Conservation (phyloP, 2,888 invertebrate genomes). For the Aelia acuminata region DNA sequence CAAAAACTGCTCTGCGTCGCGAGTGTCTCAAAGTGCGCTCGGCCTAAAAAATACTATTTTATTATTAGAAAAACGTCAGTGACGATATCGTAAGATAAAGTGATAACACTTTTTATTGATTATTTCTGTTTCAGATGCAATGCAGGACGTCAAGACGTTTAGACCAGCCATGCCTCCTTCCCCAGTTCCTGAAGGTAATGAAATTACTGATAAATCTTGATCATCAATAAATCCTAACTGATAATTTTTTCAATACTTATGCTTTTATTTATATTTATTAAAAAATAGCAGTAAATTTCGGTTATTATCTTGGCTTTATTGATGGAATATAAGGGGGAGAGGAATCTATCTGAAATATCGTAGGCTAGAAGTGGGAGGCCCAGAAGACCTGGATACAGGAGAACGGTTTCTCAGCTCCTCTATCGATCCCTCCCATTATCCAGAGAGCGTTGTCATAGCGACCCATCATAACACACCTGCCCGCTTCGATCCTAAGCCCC, state of each 20-base stretch:
- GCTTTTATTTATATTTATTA: no score
- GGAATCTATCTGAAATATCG: not conserved
- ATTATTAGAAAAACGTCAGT: no score
- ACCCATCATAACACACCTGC: constrained; percentile 43
- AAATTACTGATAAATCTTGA: no score
- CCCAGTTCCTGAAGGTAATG: constrained; percentile 11
- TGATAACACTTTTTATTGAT: no score
- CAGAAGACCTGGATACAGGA: not conserved
- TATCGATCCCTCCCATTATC: constrained; percentile 20
- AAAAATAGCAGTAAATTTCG: no score
- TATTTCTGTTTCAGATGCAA: constrained; percentile 13
- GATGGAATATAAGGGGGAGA: not conserved
- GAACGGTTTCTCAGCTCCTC: not conserved
- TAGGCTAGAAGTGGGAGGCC: not conserved
- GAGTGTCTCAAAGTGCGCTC: no score
- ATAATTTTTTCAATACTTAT: no score
- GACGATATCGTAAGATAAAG: no score
- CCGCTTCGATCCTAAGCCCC: not conserved
- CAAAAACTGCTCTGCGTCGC: no score
- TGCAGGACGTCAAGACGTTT: constrained; percentile 17
- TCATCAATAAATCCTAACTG: no score
- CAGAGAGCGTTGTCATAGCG: constrained; percentile 1
- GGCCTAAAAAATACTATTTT: no score
- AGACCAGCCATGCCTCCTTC: constrained; percentile 36
- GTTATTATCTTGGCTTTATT: no score